These are phyloP conservation scores for Temnothorax nylanderi DNA, from an alignment of 1,140 invertebrate species.

Conservation along the genomic window DNA sequence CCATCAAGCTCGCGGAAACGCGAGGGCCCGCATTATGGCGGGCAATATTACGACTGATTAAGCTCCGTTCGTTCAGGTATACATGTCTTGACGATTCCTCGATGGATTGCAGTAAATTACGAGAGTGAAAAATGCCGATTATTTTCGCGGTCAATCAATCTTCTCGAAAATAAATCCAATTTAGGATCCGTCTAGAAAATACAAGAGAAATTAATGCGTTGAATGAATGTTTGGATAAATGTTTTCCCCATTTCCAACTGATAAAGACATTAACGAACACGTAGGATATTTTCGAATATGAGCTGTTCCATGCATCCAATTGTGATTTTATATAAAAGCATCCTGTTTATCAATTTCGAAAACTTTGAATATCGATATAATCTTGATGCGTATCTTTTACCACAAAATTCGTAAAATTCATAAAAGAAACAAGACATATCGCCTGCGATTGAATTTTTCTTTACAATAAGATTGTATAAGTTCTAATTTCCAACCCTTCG, in stretches of 20 bases:
- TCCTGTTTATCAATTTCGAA: background rate
- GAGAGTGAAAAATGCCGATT: background rate
- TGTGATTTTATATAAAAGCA: background rate
- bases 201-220: background rate
- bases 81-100: conserved; percentile 41
- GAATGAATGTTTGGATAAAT: background rate
- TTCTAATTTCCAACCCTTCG: background rate
- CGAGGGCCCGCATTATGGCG: conserved; percentile 30
- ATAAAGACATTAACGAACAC: background rate
- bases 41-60: conserved; percentile 48
- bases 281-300: background rate
- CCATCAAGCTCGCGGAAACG: conserved; percentile 34
- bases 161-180: background rate
- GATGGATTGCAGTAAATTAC: conserved; percentile 28
- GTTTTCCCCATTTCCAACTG: background rate
- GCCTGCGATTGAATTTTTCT: background rate
- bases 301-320: background rate
- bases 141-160: background rate
- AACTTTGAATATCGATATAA: conserved; percentile 6
- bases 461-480: background rate
- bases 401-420: background rate
- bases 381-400: conserved; percentile 11
- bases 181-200: background rate
- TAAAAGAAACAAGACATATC: background rate
- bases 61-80: conserved; percentile 5